These are phyloP conservation scores for Stigmatopora nigra DNA, from an alignment of 2,113 vertebrate species.

Conservation along the genomic window DNA sequence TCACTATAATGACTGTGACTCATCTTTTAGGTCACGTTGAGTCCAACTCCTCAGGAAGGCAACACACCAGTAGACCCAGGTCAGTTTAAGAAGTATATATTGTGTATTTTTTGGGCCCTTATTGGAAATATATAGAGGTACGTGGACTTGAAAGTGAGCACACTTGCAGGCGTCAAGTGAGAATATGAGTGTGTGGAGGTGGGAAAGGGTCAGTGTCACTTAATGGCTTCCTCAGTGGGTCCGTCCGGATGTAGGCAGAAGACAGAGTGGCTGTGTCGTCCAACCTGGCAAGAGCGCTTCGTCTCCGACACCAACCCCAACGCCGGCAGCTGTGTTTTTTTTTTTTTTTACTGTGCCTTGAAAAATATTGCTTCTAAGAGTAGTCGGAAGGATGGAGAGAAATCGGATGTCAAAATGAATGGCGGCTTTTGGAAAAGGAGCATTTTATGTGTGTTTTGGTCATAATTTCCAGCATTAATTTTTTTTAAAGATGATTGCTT, in stretches of 20 bases:
- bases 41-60: conserved; percentile 43
- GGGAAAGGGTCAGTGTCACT: conserved; percentile 37
- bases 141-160: background rate
- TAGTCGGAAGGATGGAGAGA: conserved; percentile 34
- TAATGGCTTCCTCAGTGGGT: conserved; percentile 39
- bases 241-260: conserved; percentile 38
- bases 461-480: background rate
- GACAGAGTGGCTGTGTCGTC: conserved; percentile 59
- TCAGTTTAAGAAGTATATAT: conserved; percentile 39
- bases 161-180: background rate
- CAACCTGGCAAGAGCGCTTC: conserved; percentile 52
- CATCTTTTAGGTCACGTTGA: conserved; percentile 28
- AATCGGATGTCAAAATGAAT: conserved; percentile 1
- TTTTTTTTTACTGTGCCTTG: conserved; percentile 34
- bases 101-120: background rate
- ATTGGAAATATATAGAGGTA: background rate
- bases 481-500: background rate
- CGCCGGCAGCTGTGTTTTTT: conserved; percentile 50
- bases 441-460: background rate
- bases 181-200: conserved; percentile 44
- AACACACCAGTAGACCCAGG: conserved; percentile 43
- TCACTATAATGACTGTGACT: conserved; percentile 14
- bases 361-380: conserved; percentile 24
- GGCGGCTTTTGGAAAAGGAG: background rate
- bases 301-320: conserved; percentile 48